These are phyloP conservation scores for Yasuhikotakia modesta DNA, from an alignment of 2,797 vertebrate species.

Conservation along the genomic window DNA sequence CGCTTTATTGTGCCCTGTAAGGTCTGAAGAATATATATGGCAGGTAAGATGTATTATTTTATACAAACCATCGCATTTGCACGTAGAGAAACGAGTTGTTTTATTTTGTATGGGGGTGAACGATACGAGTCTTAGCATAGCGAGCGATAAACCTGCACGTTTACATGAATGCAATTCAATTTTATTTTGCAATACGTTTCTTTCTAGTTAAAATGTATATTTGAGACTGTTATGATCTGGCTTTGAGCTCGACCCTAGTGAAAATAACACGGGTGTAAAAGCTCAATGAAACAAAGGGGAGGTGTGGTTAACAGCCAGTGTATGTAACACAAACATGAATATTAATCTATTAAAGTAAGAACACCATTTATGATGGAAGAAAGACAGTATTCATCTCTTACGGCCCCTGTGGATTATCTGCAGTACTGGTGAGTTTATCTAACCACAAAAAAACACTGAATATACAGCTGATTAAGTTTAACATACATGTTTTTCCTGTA, in stretches of 20 bases:
- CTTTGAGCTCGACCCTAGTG: not conserved
- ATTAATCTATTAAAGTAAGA: slow-evolving; percentile 70
- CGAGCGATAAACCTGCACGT: slow-evolving; percentile 2
- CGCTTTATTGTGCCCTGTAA: slow-evolving; percentile 1
- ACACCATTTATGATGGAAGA: slow-evolving; percentile 77
- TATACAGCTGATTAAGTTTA: not conserved
- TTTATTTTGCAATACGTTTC: not conserved
- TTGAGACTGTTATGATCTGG: not conserved
- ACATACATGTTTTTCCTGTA: not conserved
- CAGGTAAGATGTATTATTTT: slow-evolving; percentile 32
- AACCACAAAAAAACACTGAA: slow-evolving; percentile 23
- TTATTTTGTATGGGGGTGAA: not conserved
- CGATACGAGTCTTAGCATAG: slow-evolving; percentile 11
- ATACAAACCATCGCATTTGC: not conserved
- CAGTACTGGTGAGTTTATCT: slow-evolving; percentile 78
- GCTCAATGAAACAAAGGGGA: slow-evolving; percentile 35
- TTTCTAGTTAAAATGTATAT: not conserved
- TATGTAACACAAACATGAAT: slow-evolving; percentile 63
- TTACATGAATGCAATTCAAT: not conserved
- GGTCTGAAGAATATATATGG: slow-evolving; percentile 21
- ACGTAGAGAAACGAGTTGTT: not conserved
- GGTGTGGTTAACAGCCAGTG: slow-evolving; percentile 27
- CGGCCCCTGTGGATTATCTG: slow-evolving; percentile 77
- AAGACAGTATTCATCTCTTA: slow-evolving; percentile 76
- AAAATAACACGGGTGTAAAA: slow-evolving; percentile 6